These are phyloP conservation scores for Akabosia matsudoensis DNA, from an alignment of 1,140 invertebrate genomes.

Conservation along the genomic window DNA sequence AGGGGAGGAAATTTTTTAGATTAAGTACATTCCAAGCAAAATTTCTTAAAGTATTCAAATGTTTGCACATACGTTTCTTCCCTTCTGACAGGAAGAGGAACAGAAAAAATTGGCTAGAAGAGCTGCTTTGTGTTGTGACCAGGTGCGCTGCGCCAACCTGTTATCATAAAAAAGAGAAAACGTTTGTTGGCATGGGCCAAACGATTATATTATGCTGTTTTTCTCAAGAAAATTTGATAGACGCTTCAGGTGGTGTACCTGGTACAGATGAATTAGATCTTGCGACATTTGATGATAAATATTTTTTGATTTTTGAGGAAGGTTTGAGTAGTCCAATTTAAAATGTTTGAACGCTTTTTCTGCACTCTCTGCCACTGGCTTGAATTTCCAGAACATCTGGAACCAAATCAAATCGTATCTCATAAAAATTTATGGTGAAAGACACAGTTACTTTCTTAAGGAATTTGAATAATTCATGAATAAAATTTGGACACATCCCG, in stretches of 20 bases:
- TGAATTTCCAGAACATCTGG: conserved; percentile 14
- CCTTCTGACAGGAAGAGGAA: conserved; percentile 52
- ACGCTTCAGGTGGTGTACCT: too few species aligned
- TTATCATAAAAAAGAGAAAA: not conserved
- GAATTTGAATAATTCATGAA: too few species aligned
- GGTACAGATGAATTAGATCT: conserved; percentile 14
- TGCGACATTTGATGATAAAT: conserved; percentile 30
- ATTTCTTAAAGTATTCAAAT: not conserved
- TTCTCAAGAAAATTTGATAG: too few species aligned
- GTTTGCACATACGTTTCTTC: conserved; percentile 31
- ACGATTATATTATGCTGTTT: not conserved
- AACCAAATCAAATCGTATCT: too few species aligned
- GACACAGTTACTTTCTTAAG: too few species aligned
- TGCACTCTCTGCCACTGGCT: conserved; percentile 12
- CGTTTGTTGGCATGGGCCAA: not conserved
- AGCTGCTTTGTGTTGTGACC: conserved; percentile 51
- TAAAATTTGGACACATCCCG: too few species aligned
- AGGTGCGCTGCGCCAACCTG: conserved; percentile 29
- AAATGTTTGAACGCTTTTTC: conserved; percentile 27
- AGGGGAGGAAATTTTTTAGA: conserved; percentile 5
- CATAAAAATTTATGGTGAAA: not conserved
- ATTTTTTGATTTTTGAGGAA: not conserved
- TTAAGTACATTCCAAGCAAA: not conserved
- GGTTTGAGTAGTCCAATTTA: conserved; percentile 16
- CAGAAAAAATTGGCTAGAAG: conserved; percentile 57